A percentile compares a stretch with the other conserved stretches of the same genome.
phyloP scores from a whole-genome alignment of 2,113 vertebrate genomes.

The Pseudorectes ferrugineus region DNA sequence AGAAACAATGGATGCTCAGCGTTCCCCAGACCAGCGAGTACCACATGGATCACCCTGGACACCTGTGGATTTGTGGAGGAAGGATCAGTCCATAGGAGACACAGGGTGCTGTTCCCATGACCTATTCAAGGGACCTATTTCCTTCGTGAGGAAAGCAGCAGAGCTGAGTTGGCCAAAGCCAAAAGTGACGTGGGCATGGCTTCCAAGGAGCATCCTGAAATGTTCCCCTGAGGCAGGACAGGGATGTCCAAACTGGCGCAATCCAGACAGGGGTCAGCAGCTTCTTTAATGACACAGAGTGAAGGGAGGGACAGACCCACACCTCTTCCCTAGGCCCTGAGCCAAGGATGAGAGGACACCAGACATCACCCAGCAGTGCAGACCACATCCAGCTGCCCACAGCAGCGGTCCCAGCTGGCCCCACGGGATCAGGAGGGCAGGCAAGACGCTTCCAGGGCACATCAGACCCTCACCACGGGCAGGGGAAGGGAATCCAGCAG shows the following conservation, averaged over 20 bases:
- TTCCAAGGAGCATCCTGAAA: neutral
- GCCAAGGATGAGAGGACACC: neutral
- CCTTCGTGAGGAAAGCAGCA: neutral
- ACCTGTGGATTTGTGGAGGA: neutral
- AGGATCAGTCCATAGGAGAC: neutral
- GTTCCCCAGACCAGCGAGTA: fast-evolving
- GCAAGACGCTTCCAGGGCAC: fast-evolving
- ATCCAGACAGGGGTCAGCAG: neutral
- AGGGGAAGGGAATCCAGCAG: neutral
- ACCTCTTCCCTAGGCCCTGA: neutral
- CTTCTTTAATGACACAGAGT: neutral
- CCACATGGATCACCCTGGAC: neutral
- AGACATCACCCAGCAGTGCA: neutral
- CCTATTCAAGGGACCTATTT: neutral
- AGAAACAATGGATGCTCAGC: neutral
- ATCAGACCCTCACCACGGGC: fast-evolving
- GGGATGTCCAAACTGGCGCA: neutral
- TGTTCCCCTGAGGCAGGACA: neutral
- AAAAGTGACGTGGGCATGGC: neutral
- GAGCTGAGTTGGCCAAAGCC: neutral
- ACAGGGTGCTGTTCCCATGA: neutral
- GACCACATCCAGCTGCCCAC: neutral
- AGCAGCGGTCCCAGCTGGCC: fast-evolving
- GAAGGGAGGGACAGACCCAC: neutral
- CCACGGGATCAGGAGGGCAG: neutral